Evolutionary conservation across 35 echinoderm and acorn worm genomes (phyloP), one percentile per base, ranked within the genome.

Genomic region (Strongylocentrotus purpuratus): DNA sequence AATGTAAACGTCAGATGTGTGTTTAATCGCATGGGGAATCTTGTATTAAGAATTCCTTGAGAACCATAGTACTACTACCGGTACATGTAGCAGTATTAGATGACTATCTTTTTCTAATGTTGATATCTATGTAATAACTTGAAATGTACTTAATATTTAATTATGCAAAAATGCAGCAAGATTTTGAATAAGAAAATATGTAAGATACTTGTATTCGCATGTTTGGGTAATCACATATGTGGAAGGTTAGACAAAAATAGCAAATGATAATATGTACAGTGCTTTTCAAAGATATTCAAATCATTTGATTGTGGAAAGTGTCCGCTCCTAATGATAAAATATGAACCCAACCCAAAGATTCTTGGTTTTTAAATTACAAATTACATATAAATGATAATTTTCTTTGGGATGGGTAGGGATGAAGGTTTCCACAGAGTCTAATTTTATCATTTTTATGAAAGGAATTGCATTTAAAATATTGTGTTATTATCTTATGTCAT

Each of bases 91-190:
- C 50, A 55, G 7, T 55, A 78, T 78, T 78, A n/a, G 25, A 78
- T 78, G 50, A 55, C 10, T 55, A 55, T 14, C 15, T 55, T 55
- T 14, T 15, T 55, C 50, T 55, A 14, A 14, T 55, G 50, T 55
- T 55, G 50, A 55, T 11, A 55, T 78, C 7, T 78, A 78, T n/a
- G 28, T n/a, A n/a, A 78, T 78, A 28, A 78, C 20, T 22, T 78
- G 18, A 78, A 28, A 78, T 28, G 65, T 78, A 78, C 65, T 78
- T 78, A 78, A 78, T 78, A 25, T 78, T 78, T 78, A 7, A 28
- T 78, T 78, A 78, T 78, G 65, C 65, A 78, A 78, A 78, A 22
- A 78, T 78, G 65, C 65, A 78, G 65, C 65, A 78, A 22, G 65
- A 78, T 78, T 78, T 78, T 78, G 20, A 78, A 78, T 78, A 78